These are phyloP conservation scores for Sitta carolinensis DNA, from an alignment of 2,797 vertebrate genomes.

Conservation along the genomic window DNA sequence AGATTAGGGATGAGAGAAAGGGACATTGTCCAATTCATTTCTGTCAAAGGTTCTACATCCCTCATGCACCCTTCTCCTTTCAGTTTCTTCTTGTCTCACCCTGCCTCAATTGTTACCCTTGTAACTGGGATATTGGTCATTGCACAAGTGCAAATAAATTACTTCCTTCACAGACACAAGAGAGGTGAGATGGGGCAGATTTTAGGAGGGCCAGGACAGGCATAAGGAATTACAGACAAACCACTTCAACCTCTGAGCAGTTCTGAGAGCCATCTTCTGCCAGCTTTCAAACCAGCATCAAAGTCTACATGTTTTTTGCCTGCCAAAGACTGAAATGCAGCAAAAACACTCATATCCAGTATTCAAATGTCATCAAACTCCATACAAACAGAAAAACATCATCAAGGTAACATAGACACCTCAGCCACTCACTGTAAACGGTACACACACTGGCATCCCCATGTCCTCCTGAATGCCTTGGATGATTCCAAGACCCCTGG, in stretches of 20 bases:
- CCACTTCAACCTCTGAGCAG: background rate
- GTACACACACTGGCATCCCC: background rate
- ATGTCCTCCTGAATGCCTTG: background rate
- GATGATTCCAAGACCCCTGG: background rate
- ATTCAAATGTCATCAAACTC: background rate
- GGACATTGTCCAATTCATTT: background rate
- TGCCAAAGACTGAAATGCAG: background rate
- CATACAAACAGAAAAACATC: background rate
- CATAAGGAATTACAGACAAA: background rate
- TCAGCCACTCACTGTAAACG: background rate
- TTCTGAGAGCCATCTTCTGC: background rate
- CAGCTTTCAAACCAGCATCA: background rate
- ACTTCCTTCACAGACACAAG: background rate
- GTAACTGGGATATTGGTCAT: background rate
- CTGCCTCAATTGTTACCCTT: background rate
- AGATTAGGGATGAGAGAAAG: background rate
- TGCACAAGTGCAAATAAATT: background rate
- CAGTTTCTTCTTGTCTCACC: background rate
- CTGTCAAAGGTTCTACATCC: background rate
- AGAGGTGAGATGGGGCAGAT: background rate
- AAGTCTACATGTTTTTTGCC: background rate
- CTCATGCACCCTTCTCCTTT: background rate
- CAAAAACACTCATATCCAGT: background rate
- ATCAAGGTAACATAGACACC: background rate
- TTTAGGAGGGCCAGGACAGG: background rate